Evolutionary conservation across 2,797 vertebrate species (phyloP).

Genomic region (Threskiornis aethiopicus): DNA sequence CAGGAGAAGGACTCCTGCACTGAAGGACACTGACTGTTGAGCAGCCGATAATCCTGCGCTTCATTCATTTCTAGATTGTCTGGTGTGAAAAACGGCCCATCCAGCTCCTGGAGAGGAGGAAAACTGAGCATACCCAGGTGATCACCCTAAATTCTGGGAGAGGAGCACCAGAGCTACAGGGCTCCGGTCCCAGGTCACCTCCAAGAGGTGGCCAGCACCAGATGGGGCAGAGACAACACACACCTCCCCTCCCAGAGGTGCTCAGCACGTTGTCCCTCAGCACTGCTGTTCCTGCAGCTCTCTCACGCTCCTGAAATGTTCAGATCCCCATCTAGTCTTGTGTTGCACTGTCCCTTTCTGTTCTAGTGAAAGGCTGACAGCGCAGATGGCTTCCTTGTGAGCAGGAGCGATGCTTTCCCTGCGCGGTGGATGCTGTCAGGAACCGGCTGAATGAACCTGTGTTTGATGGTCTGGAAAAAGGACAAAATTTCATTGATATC

Average conservation of each 20-base stretch:
- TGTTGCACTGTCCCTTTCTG: neutral
- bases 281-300: neutral
- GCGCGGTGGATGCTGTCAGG: neutral
- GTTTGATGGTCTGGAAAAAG: neutral
- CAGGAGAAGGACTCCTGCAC: neutral
- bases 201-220: neutral
- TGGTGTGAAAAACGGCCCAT: neutral
- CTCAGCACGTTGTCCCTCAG: neutral
- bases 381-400: neutral
- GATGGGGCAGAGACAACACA: neutral
- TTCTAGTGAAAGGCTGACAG: rapidly evolving
- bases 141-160: neutral
- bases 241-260: neutral
- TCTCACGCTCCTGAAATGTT: neutral
- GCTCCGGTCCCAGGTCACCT: neutral
- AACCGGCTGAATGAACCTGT: rapidly evolving
- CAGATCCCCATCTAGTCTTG: neutral
- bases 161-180: neutral
- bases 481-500: neutral
- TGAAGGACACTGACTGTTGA: neutral
- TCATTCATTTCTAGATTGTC: neutral
- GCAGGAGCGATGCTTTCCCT: neutral
- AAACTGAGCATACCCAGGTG: neutral
- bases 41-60: neutral
- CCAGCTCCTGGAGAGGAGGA: neutral